Base-by-base conservation (phyloP, 2,797 vertebrate genomes). In the Helarctos malayanus region DNA sequence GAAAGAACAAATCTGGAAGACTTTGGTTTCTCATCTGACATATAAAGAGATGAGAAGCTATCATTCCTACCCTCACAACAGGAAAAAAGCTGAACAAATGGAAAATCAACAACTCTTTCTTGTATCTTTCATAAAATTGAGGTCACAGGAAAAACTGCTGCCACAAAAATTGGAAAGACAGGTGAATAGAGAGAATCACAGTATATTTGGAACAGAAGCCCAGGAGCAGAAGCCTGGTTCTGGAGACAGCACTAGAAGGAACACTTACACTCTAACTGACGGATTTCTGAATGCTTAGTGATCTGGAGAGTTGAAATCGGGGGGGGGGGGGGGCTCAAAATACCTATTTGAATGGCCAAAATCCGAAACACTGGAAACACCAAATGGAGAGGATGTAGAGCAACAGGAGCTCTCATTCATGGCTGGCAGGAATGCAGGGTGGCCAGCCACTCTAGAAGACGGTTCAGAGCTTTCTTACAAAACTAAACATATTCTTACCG, bases 31-130 rank as follows among this genome's bases (percentile, higher is more conserved):
- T 68, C 10, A 56, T 81, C 13, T 81, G 56, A 95, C 18, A 57
- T 59, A 14, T 68, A 88, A 65, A 75, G 6, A 29, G 11, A 16
- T 45, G 12, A 12, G 52, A 47, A 81, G 9, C 6, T 9, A 12
- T 83, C 23, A 7, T 8, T 79, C 5, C 16, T 29, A 2, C 52
- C 27, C 18, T 83, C 18, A 32, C 21, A 78, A 61, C 32, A 32
- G 63, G 52, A 35, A 81, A 61, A 78, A 81, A n/a, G 5, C 11
- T 65, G 38, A 84, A 16, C 29, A 52, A 95, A 59, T 12, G 19
- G 21, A 95, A 89, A 61, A 61, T 76, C 52, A 92, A 52, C 78
- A 13, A 23, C 8, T 92, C 35, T 57, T 91, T 91, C 38, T 54
- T 19, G 47, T 10, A 65, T n/a, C 5, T 86, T 13, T 29, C 11